These are phyloP conservation scores for Bucco capensis DNA, from an alignment of 2,113 vertebrate species.

Conservation along the genomic window DNA sequence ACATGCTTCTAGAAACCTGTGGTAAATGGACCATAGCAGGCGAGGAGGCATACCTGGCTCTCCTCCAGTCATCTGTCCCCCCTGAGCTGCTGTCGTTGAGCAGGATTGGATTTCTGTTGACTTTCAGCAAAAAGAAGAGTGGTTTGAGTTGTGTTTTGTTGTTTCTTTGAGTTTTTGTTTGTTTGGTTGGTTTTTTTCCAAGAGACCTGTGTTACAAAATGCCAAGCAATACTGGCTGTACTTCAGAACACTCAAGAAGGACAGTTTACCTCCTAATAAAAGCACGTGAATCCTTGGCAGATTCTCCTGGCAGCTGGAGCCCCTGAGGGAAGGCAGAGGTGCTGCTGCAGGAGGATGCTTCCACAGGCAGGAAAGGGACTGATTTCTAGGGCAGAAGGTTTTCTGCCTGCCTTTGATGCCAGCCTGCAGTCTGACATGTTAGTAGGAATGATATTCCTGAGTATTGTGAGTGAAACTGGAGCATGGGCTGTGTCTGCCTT, in stretches of 20 bases:
- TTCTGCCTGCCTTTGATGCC: neutral
- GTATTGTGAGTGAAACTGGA: rapidly evolving
- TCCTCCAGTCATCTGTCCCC: neutral
- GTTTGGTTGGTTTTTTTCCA: neutral
- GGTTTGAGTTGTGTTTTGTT: neutral
- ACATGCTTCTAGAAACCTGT: neutral
- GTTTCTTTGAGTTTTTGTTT: neutral
- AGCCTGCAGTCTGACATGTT: neutral
- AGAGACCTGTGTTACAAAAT: neutral
- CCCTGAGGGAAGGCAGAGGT: neutral
- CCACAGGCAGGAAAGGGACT: neutral
- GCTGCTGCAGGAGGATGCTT: neutral
- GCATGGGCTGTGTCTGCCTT: neutral
- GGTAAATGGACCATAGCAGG: neutral
- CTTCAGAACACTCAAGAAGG: neutral
- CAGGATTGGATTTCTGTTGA: neutral
- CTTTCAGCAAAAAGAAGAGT: neutral
- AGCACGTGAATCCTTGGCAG: neutral
- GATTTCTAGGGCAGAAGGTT: neutral
- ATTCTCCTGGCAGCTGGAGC: neutral
- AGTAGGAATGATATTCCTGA: neutral
- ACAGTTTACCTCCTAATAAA: neutral
- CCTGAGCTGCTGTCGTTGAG: rapidly evolving
- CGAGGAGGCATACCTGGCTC: neutral
- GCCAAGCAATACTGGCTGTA: neutral